These are phyloP conservation scores for Labeo catla DNA, from an alignment of 2,113 vertebrate species.

Conservation along the genomic window DNA sequence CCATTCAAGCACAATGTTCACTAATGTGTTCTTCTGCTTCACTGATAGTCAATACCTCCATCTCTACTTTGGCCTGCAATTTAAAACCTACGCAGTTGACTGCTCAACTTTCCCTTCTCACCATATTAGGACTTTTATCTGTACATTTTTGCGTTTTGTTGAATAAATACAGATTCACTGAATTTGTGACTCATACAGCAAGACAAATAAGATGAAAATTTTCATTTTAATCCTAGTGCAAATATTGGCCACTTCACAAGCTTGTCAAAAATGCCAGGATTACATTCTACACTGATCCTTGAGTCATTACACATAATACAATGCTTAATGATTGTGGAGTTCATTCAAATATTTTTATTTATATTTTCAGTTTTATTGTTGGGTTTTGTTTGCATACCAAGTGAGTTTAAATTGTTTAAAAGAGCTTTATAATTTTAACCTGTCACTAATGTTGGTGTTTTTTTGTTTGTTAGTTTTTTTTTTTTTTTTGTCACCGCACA, in stretches of 20 bases:
- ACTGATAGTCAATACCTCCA: constrained; percentile 39
- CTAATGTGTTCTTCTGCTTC: constrained; percentile 31
- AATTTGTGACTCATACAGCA: not conserved
- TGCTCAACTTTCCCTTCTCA: not conserved
- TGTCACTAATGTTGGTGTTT: no score
- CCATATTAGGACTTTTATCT: constrained; percentile 18
- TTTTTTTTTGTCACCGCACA: not conserved
- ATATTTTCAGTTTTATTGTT: not conserved
- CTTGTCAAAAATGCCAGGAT: not conserved
- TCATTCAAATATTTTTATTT: no score
- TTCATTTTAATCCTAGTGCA: not conserved
- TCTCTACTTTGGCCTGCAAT: not conserved
- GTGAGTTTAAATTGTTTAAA: not conserved
- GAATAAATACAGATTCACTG: not conserved
- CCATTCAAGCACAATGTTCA: constrained; percentile 36
- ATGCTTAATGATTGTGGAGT: no score
- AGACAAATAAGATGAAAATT: not conserved
- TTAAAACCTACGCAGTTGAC: constrained; percentile 10
- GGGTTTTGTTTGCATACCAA: not conserved
- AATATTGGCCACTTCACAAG: not conserved
- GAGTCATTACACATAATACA: not conserved
- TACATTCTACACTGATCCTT: not conserved
- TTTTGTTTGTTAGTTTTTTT: not conserved
- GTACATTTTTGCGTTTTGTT: not conserved
- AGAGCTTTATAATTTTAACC: not conserved